Evolutionary conservation across 2,797 vertebrate species (phyloP).

Genomic region (Pachyuromys duprasi): DNA sequence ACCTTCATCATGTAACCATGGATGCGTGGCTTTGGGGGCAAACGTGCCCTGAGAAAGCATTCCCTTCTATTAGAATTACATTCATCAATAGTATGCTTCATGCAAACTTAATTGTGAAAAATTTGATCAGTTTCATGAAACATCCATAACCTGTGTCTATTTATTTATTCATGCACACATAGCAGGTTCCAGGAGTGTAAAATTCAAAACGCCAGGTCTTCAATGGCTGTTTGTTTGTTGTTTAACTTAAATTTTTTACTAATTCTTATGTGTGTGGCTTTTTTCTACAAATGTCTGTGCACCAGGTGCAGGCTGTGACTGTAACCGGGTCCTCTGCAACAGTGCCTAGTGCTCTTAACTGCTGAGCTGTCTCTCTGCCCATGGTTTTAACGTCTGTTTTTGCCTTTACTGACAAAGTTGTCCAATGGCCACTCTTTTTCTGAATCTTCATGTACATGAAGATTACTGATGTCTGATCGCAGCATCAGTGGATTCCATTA

Average conservation of each 20-base stretch:
- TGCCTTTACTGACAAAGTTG: neutral
- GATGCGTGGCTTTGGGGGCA: neutral
- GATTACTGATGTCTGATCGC: neutral
- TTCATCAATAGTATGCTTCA: neutral
- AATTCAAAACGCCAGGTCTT: neutral
- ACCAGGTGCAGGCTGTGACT: neutral
- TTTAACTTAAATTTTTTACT: neutral
- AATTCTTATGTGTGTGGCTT: neutral
- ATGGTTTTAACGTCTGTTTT: neutral
- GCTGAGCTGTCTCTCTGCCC: too few species aligned
- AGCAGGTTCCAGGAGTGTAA: neutral
- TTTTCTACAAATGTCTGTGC: neutral
- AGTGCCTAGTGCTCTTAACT: neutral
- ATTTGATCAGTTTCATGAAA: neutral
- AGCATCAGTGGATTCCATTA: neutral
- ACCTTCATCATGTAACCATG: neutral
- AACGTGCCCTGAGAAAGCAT: neutral
- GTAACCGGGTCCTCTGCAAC: neutral
- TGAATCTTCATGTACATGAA: neutral
- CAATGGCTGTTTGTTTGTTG: neutral
- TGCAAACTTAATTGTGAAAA: constrained; percentile 20
- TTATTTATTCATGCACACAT: neutral
- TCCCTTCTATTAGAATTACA: neutral
- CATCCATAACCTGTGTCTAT: neutral
- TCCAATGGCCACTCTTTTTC: neutral